Evolutionary conservation across 37 sponge, comb jelly and placozoan species (phyloP), one percentile per base, ranked within the genome.

Genomic region (Corticium candelabrum): DNA sequence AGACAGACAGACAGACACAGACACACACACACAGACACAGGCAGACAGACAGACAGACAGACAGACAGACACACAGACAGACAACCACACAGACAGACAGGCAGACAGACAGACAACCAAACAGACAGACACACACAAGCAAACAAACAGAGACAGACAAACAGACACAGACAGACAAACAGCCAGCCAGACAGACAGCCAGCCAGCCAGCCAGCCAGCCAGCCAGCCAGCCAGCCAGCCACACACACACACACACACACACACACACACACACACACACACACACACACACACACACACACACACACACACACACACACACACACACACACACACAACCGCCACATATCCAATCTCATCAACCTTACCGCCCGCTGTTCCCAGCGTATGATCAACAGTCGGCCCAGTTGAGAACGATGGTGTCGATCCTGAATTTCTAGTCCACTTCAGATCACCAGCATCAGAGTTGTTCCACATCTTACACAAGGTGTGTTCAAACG

Each of bases 181-280:
- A n/a, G n/a, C n/a, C n/a, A n/a, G n/a, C n/a, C n/a, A n/a, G n/a
- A n/a, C n/a, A n/a, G n/a, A n/a, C n/a, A n/a, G n/a, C n/a, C n/a
- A n/a, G n/a, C n/a, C n/a, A n/a, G n/a, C n/a, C n/a, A n/a, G n/a
- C n/a, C n/a, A n/a, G n/a, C n/a, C n/a, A n/a, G n/a, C n/a, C n/a
- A n/a, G n/a, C n/a, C n/a, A n/a, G n/a, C n/a, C n/a, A n/a, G n/a
- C n/a, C n/a, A n/a, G n/a, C n/a, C n/a, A n/a, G n/a, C n/a, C n/a
- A n/a, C n/a, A n/a, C n/a, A n/a, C 56, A 43, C 56, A 43, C 56
- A 43, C 56, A 43, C 56, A 43, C 56, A 43, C 56, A 43, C 56
- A 43, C 56, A 43, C 11, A 43, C 56, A 43, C 56, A 43, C 56
- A 43, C 56, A 11, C 56, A 43, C 56, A 43, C 56, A 43, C 56